Evolutionary conservation across 23 tunicate species (phyloP), one percentile per base, ranked within the genome.

Genomic region (Diplosoma virens): DNA sequence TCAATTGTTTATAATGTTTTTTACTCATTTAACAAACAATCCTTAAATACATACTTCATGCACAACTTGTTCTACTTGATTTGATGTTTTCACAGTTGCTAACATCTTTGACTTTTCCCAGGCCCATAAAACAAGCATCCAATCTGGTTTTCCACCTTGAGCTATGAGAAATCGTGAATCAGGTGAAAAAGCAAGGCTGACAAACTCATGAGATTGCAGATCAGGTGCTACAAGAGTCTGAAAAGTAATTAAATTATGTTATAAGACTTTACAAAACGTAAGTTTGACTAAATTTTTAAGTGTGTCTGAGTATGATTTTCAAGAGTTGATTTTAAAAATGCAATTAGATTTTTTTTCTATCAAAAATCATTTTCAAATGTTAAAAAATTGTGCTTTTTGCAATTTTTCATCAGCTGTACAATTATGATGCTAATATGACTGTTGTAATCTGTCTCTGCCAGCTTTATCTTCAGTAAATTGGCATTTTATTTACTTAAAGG

Each of bases 111-210:
- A 50, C 55, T 94, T 94, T 45, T 94, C 98, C 98, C 98, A 94
- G 20, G 87, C 85, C 94, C 94, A 94, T 33, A 75, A 86, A 18
- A 87, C 93, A 59, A 94, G 72, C 52, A 73, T 78, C 94, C 94
- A 94, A 27, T 94, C 98, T 22, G 98, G 98, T 30, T 52, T 58
- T 0, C 81, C 73, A 14, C 82, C 82, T 73, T 94, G 98, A 9
- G 98, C 98, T 45, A 87, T 82, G 66, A 94, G 50, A 46, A 81
- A 94, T 37, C 91, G 92, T 9, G 98, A 94, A 65, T 94, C 98
- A 27, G 98, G 95, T 0, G 98, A 94, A 78, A 94, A 94, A 3
- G 98, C 78, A 25, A 94, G 28, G 60, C 85, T 81, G 26, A 94
- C 82, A 56, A 87, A 94, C 36, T 78, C 86, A 30, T 53, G 30